Base-by-base conservation (phyloP, 2,888 invertebrate genomes). In the Megastigmus dorsalis region DNA sequence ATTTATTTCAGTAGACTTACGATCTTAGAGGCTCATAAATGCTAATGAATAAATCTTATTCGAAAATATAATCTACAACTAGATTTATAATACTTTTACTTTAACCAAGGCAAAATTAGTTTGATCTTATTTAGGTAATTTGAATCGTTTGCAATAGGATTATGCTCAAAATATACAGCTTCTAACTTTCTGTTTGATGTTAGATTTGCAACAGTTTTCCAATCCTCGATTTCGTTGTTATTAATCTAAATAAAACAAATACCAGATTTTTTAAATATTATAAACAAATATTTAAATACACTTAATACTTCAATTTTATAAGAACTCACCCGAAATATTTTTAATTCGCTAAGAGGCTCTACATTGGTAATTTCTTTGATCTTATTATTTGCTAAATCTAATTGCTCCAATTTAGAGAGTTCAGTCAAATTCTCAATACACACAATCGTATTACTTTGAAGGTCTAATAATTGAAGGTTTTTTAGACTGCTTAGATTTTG, bases 141-240 rank as follows among this genome's bases (percentile, higher is more conserved):
- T 0, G 95, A 91, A 90, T 95, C 97, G 41, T 91, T 90, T 0
- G 93, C 92, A 0, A 99, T 88, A 0, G 98, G 98, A 89, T 99
- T 99, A 36, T 94, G 91, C 87, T 99, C 98, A 82, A 99, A 89
- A 88, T 99, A 99, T 62, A 99, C 92, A 0, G 98, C 98, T 59
- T 89, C 88, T 4, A 96, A 86, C 54, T 92, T 92, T 82, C 91
- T 92, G 87, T 94, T 93, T 0, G 88, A 84, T 20, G 91, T 89
- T 52, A 99, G 89, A 65, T 91, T 90, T 38, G 97, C 94, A 1
- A 99, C 85, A 20, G 94, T 94, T 18, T 91, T 90, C 98, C 98
- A 99, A 55, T 95, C 93, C 52, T 92, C 89, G 50, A 99, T 91
- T 80, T 92, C 90, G 88, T 99, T 98, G 88, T 98, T 94, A 85